These are phyloP conservation scores for Papilio helenus DNA, from an alignment of 1,140 invertebrate genomes.

Conservation along the genomic window DNA sequence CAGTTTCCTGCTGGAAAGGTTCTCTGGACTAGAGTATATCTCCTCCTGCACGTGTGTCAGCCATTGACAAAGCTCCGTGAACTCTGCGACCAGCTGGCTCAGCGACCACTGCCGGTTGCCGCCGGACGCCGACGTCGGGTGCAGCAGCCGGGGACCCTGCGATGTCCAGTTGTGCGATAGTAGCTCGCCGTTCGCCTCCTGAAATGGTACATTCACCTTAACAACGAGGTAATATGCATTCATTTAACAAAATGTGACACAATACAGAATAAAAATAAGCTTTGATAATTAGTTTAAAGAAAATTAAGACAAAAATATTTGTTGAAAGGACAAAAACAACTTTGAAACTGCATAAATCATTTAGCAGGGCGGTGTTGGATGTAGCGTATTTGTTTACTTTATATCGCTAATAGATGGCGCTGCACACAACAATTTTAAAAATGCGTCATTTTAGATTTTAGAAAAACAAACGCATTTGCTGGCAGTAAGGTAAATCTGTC, in stretches of 20 bases:
- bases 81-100: constrained; percentile 90
- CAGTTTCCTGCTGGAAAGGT: constrained; percentile 86
- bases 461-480: neutral
- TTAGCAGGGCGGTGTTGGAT: neutral
- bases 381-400: neutral
- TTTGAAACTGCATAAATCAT: too few relatives aligned
- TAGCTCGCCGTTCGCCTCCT: constrained; percentile 92
- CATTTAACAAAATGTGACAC: neutral
- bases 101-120: constrained; percentile 86
- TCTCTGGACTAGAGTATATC: constrained; percentile 89
- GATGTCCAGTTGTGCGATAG: constrained; percentile 83
- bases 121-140: constrained; percentile 55
- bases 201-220: constrained; percentile 50
- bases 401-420: neutral
- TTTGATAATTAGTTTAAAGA: neutral
- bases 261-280: neutral
- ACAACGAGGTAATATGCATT: neutral
- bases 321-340: too few relatives aligned
- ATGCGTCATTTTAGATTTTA: neutral
- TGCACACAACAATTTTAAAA: neutral
- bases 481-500: too few relatives aligned
- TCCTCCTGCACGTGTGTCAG: constrained; percentile 90
- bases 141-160: constrained; percentile 64
- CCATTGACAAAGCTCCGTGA: constrained; percentile 91
- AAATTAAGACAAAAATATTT: neutral